Percentiles rank a stretch among this genome's conserved stretches.
phyloP scores from a whole-genome alignment of 2,113 vertebrate species.

The Trochalopteron elliotii region DNA sequence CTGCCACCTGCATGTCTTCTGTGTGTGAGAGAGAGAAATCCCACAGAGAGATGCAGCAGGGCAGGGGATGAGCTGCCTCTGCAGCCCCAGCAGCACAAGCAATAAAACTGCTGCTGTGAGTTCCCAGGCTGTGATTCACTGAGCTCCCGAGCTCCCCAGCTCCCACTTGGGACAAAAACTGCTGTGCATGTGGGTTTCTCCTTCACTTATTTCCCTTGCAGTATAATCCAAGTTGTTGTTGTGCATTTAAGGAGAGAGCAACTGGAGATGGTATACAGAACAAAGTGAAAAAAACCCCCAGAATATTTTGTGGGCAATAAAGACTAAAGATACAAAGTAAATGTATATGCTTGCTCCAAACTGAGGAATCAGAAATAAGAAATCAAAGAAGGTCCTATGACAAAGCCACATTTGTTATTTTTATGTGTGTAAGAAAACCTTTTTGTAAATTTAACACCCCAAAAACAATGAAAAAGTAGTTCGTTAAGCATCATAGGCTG shows the following conservation, averaged over 20 bases:
- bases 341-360: background rate
- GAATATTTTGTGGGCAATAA: background rate
- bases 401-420: background rate
- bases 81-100: background rate
- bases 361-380: background rate
- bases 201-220: background rate
- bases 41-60: background rate
- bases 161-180: background rate
- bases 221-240: background rate
- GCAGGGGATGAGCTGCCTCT: background rate
- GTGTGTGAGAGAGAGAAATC: background rate
- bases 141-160: background rate
- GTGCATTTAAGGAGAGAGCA: background rate
- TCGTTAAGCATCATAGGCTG: background rate
- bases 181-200: background rate
- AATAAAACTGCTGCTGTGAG: background rate
- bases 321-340: background rate
- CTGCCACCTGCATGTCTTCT: background rate
- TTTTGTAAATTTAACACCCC: background rate
- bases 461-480: background rate
- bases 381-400: background rate
- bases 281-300: background rate
- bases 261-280: background rate
- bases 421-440: background rate
- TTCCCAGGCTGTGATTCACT: background rate